A percentile compares a stretch with the other conserved stretches of the same genome.
phyloP scores from a whole-genome alignment of 92 coral and sea anemone species.

The Parazoanthus swiftii region DNA sequence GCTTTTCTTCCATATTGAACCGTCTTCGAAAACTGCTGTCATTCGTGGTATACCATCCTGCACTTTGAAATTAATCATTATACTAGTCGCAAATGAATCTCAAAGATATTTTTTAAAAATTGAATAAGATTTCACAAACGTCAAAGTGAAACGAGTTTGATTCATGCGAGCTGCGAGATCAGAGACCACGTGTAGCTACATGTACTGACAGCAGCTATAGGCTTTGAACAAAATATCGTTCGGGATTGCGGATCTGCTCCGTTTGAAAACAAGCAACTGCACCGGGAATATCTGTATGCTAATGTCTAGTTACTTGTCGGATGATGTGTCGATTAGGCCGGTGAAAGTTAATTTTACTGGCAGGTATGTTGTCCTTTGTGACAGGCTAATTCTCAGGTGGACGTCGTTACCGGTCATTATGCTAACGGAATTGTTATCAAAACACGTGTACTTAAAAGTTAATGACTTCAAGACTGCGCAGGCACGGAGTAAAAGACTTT shows the following conservation, averaged over 20 bases:
- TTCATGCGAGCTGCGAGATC: too few species aligned
- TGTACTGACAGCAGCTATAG: too few species aligned
- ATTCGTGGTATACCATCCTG: too few species aligned
- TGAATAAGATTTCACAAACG: too few species aligned
- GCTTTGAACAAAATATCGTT: too few species aligned
- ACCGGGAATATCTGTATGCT: not conserved
- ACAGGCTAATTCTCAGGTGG: conserved; percentile 1
- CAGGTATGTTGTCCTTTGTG: conserved; percentile 28
- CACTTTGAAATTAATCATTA: too few species aligned
- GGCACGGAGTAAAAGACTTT: not conserved
- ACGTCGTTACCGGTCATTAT: conserved; percentile 4
- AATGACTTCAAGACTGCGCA: conserved; percentile 36
- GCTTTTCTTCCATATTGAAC: too few species aligned
- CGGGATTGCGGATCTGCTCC: not conserved
- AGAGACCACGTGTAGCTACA: too few species aligned
- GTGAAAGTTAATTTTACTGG: not conserved
- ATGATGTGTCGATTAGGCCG: not conserved
- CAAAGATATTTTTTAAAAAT: too few species aligned
- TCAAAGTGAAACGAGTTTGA: too few species aligned
- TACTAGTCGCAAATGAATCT: too few species aligned
- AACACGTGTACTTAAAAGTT: conserved; percentile 61
- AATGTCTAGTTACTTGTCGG: conserved; percentile 20
- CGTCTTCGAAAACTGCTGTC: too few species aligned
- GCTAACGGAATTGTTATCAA: conserved; percentile 28
- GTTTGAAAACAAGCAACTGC: not conserved